A percentile compares a stretch with the other conserved stretches of the same genome.
These are phyloP conservation scores for Diplolepis rosae DNA, from an alignment of 2,888 invertebrate species.

Conservation along the genomic window DNA sequence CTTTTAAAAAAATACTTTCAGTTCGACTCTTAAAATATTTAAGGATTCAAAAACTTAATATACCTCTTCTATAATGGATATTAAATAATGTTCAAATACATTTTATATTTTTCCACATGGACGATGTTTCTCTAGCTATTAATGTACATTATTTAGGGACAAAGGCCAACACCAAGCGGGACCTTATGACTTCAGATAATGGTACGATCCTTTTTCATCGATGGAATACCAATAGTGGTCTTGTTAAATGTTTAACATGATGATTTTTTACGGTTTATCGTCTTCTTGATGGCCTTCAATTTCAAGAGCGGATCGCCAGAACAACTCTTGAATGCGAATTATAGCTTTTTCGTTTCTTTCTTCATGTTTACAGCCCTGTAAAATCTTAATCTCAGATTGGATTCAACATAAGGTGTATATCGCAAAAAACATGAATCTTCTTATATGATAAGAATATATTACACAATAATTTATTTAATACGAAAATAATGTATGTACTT, in stretches of 20 bases:
- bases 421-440: no score
- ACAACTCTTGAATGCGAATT: background rate
- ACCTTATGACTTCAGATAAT: conserved; percentile 4
- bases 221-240: conserved; percentile 6
- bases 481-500: no score
- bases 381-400: background rate
- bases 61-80: no score
- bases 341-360: conserved; percentile 1
- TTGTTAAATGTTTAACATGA: conserved; percentile 16
- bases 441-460: no score
- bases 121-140: background rate
- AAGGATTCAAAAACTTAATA: no score
- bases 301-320: background rate
- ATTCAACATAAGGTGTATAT: no score
- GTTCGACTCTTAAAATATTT: no score
- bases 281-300: conserved; percentile 7
- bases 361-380: background rate
- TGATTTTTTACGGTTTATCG: background rate
- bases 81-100: background rate
- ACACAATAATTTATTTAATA: no score
- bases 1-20: background rate
- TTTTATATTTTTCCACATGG: background rate
- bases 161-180: background rate
- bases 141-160: conserved; percentile 12
- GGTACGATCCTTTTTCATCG: background rate